Conservation (phyloP, 2,113 vertebrate genomes). For the Bucco capensis region DNA sequence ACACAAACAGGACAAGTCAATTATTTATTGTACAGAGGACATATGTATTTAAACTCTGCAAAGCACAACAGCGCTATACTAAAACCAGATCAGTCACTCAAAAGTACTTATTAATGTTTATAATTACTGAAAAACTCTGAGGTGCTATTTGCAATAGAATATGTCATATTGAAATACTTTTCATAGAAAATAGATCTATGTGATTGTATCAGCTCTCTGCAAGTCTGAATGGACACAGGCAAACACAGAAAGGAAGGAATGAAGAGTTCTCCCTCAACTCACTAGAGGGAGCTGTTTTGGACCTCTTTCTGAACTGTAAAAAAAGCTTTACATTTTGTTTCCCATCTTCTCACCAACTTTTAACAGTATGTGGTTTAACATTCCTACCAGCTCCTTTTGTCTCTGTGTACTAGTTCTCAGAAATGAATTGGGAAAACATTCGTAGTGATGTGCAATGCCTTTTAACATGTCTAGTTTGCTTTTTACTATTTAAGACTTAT, state of each 20-base stretch:
- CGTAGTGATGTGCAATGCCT: background rate
- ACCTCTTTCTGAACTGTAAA: background rate
- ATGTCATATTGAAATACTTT: background rate
- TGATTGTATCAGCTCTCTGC: background rate
- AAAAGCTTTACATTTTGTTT: background rate
- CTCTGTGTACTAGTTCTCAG: background rate
- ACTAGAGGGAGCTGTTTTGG: background rate
- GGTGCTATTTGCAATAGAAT: background rate
- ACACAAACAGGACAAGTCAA: background rate
- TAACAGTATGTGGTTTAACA: background rate
- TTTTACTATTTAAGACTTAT: too few species aligned
- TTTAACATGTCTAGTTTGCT: background rate
- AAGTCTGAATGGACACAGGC: background rate
- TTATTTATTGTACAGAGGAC: background rate
- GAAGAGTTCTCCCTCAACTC: background rate
- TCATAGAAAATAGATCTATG: background rate
- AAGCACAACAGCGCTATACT: background rate
- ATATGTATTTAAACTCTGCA: background rate
- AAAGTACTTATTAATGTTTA: background rate
- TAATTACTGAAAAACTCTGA: background rate
- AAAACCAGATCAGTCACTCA: background rate
- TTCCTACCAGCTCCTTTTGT: background rate
- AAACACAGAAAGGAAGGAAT: background rate
- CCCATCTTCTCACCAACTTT: background rate
- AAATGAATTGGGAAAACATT: background rate